Conservation (phyloP, 1,140 invertebrate species). For the Drosophila tristis region DNA sequence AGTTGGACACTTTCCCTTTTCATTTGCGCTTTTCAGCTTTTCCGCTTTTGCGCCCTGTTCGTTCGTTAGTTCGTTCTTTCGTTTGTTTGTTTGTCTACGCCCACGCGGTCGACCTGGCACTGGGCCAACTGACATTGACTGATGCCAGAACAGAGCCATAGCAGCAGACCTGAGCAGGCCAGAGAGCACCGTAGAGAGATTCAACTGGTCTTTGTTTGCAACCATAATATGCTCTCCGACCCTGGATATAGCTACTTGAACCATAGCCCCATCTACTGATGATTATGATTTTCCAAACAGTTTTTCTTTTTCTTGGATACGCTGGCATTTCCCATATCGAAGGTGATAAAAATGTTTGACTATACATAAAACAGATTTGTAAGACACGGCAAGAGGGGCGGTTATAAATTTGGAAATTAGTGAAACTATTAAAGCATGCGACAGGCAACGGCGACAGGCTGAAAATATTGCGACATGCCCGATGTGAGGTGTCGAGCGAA, state of each 20-base stretch:
- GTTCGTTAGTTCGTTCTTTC: constrained; percentile 51
- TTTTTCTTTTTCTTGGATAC: background rate
- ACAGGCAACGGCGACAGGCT: constrained; percentile 25
- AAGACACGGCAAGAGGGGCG: constrained; percentile 8
- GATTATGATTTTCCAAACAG: constrained; percentile 65
- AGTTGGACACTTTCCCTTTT: constrained; percentile 22
- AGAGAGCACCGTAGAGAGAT: too few relatives aligned
- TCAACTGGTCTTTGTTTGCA: too few relatives aligned
- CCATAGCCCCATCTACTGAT: background rate
- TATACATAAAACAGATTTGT: constrained; percentile 56
- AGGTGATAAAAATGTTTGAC: constrained; percentile 64
- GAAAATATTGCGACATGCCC: constrained; percentile 64
- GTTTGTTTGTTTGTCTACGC: constrained; percentile 60
- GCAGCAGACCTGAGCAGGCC: constrained; percentile 16
- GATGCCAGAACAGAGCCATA: constrained; percentile 61
- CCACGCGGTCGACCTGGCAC: constrained; percentile 64
- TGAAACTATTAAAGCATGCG: constrained; percentile 63
- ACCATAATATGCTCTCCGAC: constrained; percentile 35
- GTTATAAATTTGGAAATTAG: constrained; percentile 71
- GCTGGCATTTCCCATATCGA: background rate
- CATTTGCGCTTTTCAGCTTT: constrained; percentile 16
- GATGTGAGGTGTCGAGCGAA: constrained; percentile 62
- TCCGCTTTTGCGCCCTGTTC: constrained; percentile 15
- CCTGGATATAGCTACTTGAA: constrained; percentile 44
- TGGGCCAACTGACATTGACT: constrained; percentile 80